A percentile compares a stretch with the other conserved stretches of the same genome.
These are phyloP conservation scores for Dinomys branickii DNA, from an alignment of 2,113 vertebrate species.

Conservation along the genomic window DNA sequence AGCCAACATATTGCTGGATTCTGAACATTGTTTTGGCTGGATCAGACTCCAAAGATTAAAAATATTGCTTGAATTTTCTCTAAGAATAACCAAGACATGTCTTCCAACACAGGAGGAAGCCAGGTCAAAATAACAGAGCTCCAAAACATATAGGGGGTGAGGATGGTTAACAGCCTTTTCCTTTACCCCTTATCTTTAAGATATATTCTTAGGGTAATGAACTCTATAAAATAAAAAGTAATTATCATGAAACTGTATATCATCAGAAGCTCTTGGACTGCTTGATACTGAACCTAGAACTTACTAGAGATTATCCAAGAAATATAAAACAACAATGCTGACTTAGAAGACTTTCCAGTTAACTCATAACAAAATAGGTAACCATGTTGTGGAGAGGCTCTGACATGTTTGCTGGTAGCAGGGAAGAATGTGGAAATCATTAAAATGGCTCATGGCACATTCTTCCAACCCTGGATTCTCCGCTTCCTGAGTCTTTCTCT, in stretches of 20 bases:
- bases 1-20: neutral
- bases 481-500: slow-evolving; percentile 26
- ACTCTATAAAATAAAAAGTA: neutral
- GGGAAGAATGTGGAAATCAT: slow-evolving; percentile 31
- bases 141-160: neutral
- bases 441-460: neutral
- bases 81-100: neutral
- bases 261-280: neutral
- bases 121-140: neutral
- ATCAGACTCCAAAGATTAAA: neutral
- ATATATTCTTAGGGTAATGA: neutral
- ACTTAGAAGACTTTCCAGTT: neutral
- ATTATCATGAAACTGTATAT: neutral
- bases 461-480: slow-evolving; percentile 1
- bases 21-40: slow-evolving; percentile 14
- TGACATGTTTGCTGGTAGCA: neutral
- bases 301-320: neutral
- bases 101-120: neutral
- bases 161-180: neutral
- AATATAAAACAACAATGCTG: neutral
- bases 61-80: slow-evolving; percentile 14
- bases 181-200: neutral
- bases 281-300: neutral
- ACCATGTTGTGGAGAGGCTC: neutral
- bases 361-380: slow-evolving; percentile 16